Conservation (phyloP, 2,113 vertebrate species). For the Cichladusa arquata region DNA sequence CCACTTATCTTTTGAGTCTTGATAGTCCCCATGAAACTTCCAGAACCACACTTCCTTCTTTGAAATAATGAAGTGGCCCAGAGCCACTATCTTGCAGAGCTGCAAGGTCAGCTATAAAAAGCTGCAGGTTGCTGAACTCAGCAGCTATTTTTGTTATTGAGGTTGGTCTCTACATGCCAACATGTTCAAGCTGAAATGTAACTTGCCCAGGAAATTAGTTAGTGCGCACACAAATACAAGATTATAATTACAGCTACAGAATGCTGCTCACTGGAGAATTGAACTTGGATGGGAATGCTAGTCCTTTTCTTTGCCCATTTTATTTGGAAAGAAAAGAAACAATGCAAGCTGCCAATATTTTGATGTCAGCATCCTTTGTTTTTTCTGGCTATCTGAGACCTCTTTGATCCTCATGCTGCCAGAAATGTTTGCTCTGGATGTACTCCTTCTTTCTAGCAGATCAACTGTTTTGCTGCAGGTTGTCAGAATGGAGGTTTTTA, state of each 20-base stretch:
- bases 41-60: slow-evolving; percentile 8
- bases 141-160: slow-evolving; percentile 50
- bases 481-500: neutral
- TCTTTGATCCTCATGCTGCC: slow-evolving; percentile 40
- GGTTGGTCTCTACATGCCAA: slow-evolving; percentile 18
- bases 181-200: slow-evolving; percentile 20
- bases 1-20: slow-evolving; percentile 41
- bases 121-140: slow-evolving; percentile 45
- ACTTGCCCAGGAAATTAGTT: slow-evolving; percentile 58
- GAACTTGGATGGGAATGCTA: slow-evolving; percentile 28
- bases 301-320: slow-evolving; percentile 44
- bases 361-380: slow-evolving; percentile 58
- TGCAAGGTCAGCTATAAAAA: slow-evolving; percentile 51
- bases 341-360: slow-evolving; percentile 57
- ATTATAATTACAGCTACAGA: slow-evolving; percentile 64
- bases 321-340: slow-evolving; percentile 58
- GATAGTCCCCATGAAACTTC: slow-evolving; percentile 1
- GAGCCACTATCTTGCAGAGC: slow-evolving; percentile 31
- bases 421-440: slow-evolving; percentile 37
- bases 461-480: slow-evolving; percentile 6
- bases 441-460: neutral
- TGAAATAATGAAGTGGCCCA: slow-evolving; percentile 46
- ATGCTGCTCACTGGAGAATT: slow-evolving; percentile 36
- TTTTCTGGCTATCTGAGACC: slow-evolving; percentile 51
- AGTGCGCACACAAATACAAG: slow-evolving; percentile 40